Conservation (phyloP, 1,140 invertebrate species). For the Chymomyza costata region DNA sequence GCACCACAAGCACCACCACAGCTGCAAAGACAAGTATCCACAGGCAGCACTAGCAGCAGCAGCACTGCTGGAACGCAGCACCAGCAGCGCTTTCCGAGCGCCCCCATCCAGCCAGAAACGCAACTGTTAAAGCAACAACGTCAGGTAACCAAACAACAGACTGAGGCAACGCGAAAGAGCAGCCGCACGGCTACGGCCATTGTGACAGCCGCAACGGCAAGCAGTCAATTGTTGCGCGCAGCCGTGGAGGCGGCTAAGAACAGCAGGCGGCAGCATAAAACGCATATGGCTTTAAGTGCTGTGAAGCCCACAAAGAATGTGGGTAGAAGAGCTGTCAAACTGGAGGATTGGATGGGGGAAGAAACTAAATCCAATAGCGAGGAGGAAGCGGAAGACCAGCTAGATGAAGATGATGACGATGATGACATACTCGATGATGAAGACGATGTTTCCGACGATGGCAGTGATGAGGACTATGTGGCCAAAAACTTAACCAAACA, state of each 20-base stretch:
- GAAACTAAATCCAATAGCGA: slow-evolving; percentile 62
- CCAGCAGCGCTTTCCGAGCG: slow-evolving; percentile 66
- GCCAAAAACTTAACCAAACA: slow-evolving; percentile 16
- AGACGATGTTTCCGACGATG: slow-evolving; percentile 39
- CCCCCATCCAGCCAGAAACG: slow-evolving; percentile 74
- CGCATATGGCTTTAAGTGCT: not conserved
- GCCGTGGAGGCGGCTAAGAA: slow-evolving; percentile 35
- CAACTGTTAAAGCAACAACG: slow-evolving; percentile 27
- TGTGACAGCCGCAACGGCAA: slow-evolving; percentile 64
- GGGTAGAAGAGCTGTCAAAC: slow-evolving; percentile 34
- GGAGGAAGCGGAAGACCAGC: not conserved
- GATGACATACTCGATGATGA: slow-evolving; percentile 13
- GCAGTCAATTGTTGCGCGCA: slow-evolving; percentile 52
- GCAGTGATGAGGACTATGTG: slow-evolving; percentile 55
- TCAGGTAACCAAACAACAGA: slow-evolving; percentile 14
- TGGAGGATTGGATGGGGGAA: slow-evolving; percentile 75
- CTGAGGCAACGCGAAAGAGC: slow-evolving; percentile 58
- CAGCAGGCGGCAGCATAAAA: not conserved
- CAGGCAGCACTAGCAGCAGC: slow-evolving; percentile 35
- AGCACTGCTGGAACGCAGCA: slow-evolving; percentile 8
- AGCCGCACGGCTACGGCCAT: slow-evolving; percentile 66
- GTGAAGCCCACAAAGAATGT: not conserved
- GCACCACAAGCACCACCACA: slow-evolving; percentile 1
- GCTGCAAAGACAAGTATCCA: slow-evolving; percentile 42
- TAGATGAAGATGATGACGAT: slow-evolving; percentile 15